These are phyloP conservation scores for Salvelinus alpinus DNA, from an alignment of 2,113 vertebrate genomes.

Conservation along the genomic window DNA sequence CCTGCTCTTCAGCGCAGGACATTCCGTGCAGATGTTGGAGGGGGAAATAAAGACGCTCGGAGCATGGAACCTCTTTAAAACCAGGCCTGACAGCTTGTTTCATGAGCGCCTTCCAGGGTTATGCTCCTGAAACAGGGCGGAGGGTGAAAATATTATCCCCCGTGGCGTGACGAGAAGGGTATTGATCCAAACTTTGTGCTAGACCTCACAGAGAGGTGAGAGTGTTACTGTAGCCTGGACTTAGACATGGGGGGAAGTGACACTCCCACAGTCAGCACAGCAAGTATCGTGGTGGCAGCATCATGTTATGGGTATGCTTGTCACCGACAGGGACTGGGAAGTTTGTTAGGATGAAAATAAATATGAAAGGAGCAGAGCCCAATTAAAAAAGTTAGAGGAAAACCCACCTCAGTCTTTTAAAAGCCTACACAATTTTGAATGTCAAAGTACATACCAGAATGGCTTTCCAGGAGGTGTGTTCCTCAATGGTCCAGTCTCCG, in stretches of 20 bases:
- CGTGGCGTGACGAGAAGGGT: background rate
- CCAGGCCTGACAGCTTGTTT: background rate
- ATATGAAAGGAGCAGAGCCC: too few relatives aligned
- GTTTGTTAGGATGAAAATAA: too few relatives aligned
- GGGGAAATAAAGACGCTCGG: slow-evolving; percentile 21
- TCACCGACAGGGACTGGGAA: too few relatives aligned
- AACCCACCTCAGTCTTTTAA: too few relatives aligned
- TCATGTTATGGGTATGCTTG: too few relatives aligned
- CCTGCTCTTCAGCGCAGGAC: slow-evolving; percentile 30
- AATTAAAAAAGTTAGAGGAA: too few relatives aligned
- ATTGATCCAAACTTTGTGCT: slow-evolving; percentile 11
- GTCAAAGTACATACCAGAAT: too few relatives aligned
- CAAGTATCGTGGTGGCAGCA: too few relatives aligned
- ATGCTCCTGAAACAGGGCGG: background rate
- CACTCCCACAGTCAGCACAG: background rate
- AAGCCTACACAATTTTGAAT: too few relatives aligned
- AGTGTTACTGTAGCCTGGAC: background rate
- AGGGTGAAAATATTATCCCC: background rate
- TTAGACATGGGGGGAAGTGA: background rate
- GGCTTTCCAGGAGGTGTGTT: too few relatives aligned
- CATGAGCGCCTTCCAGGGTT: background rate
- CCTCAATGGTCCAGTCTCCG: too few relatives aligned
- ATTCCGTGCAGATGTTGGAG: slow-evolving; percentile 44
- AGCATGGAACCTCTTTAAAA: slow-evolving; percentile 1
- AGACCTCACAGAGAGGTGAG: slow-evolving; percentile 1